These are phyloP conservation scores for Patella depressa DNA, from an alignment of 2,888 invertebrate genomes.

Conservation along the genomic window DNA sequence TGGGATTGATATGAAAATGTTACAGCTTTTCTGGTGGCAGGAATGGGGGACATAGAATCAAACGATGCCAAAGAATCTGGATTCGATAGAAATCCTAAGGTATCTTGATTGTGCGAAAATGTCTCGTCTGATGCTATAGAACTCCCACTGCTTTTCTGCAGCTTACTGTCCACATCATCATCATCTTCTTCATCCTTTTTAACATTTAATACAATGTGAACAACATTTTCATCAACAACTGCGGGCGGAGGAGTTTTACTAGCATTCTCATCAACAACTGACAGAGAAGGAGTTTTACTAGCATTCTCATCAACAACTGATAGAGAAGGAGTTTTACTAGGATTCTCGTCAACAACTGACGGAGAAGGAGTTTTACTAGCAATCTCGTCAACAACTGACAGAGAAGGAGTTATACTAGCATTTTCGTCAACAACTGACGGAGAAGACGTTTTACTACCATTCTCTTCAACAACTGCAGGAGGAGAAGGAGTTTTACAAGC, in stretches of 20 bases:
- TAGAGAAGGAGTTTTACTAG: conserved; percentile 20
- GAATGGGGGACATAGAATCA: not conserved
- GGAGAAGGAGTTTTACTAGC: conserved; percentile 17
- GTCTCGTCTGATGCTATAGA: not conserved
- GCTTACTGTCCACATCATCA: not conserved
- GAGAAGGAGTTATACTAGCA: too few relatives aligned
- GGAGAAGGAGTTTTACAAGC: too few relatives aligned
- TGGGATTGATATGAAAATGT: conserved; percentile 16
- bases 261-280: not conserved
- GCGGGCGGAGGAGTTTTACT: not conserved
- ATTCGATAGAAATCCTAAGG: not conserved
- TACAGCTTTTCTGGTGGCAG: conserved; percentile 15
- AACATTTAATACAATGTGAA: conserved; percentile 2
- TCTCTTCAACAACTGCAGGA: too few relatives aligned
- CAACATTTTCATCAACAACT: not conserved
- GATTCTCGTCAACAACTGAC: conserved; percentile 18
- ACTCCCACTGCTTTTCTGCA: conserved; percentile 2
- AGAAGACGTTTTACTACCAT: too few relatives aligned
- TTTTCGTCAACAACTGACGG: too few relatives aligned
- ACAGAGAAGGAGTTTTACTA: conserved; percentile 7
- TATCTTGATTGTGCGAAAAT: not conserved
- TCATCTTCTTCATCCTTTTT: not conserved
- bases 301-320: not conserved
- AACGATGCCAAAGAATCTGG: not conserved
- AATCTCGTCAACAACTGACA: not conserved